Conservation (phyloP, 2,888 invertebrate species). For the Ectropis crepuscularia region DNA sequence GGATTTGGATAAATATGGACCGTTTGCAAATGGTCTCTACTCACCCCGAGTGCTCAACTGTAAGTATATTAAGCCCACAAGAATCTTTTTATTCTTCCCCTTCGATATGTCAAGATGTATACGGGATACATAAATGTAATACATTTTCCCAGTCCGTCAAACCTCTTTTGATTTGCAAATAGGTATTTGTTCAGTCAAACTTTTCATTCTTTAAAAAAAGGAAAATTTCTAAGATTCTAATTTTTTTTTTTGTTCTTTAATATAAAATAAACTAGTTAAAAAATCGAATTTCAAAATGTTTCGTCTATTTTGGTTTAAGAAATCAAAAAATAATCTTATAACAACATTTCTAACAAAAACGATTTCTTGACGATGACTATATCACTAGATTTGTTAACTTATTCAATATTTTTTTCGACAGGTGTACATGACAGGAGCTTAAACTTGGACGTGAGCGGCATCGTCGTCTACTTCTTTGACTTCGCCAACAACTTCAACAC, state of each 20-base stretch:
- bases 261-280: not conserved
- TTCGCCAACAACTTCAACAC: conserved; percentile 56
- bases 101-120: too few species aligned
- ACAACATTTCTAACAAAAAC: too few species aligned
- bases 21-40: conserved; percentile 27
- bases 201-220: too few species aligned
- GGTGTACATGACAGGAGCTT: conserved; percentile 63
- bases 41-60: conserved; percentile 32
- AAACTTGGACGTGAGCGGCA: conserved; percentile 64
- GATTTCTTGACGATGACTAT: too few species aligned
- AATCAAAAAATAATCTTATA: not conserved
- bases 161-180: too few species aligned
- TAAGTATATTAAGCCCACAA: conserved; percentile 13
- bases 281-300: not conserved
- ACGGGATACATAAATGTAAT: too few species aligned
- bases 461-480: conserved; percentile 69
- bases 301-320: not conserved
- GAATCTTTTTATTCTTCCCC: too few species aligned
- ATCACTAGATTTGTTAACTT: too few species aligned
- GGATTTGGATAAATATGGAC: conserved; percentile 37
- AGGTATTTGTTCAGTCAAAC: too few species aligned
- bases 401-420: conserved; percentile 43
- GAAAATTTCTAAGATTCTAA: too few species aligned
- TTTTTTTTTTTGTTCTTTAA: too few species aligned
- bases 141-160: too few species aligned